A percentile compares a stretch with the other conserved stretches of the same genome.
Evolutionary conservation across 2,888 invertebrate genomes (phyloP).

Genomic region (Phengaris arion): DNA sequence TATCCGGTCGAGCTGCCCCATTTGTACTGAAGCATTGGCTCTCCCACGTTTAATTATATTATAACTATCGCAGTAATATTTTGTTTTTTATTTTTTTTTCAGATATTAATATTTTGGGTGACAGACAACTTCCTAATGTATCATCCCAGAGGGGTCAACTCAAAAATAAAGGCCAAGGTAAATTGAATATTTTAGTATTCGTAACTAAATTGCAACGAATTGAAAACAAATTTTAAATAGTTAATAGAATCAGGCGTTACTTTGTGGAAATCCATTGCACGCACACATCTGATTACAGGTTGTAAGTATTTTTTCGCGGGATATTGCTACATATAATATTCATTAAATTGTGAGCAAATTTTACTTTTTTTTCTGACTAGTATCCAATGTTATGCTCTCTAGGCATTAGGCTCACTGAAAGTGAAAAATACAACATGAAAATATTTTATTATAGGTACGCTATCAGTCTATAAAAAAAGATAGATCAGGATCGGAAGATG

Average conservation of each 20-base stretch:
- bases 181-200: constrained; percentile 26
- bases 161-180: constrained; percentile 76
- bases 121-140: constrained; percentile 91
- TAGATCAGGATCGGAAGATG: constrained; percentile 81
- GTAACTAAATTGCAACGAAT: neutral
- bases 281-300: too few species aligned
- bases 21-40: too few species aligned
- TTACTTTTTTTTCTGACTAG: too few species aligned
- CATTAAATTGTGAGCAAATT: neutral
- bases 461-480: constrained; percentile 81
- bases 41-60: neutral
- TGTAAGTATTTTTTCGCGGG: too few species aligned
- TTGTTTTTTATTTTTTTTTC: constrained; percentile 48
- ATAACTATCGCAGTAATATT: neutral
- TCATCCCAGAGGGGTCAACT: constrained; percentile 73
- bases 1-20: too few species aligned
- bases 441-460: constrained; percentile 61
- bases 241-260: too few species aligned
- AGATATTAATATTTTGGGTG: constrained; percentile 93
- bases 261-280: too few species aligned
- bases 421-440: neutral
- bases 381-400: too few species aligned
- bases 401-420: neutral
- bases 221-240: too few species aligned
- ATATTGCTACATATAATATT: too few species aligned